A percentile compares a stretch with the other conserved stretches of the same genome.
phyloP scores from a whole-genome alignment of 2,888 invertebrate species.

The Laothoe populi region DNA sequence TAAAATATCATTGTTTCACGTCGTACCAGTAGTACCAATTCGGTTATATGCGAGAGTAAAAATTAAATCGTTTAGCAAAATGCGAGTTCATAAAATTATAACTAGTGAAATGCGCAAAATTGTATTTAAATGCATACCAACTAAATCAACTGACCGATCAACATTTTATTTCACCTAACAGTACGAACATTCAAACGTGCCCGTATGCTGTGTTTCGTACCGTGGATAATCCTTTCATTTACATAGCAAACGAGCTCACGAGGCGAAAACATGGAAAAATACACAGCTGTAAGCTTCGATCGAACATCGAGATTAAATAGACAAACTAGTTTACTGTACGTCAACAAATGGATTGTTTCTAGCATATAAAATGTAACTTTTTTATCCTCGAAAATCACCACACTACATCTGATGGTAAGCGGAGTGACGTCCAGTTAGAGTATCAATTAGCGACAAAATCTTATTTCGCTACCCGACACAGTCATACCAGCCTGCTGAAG shows the following conservation, averaged over 20 bases:
- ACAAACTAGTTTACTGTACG: constrained; percentile 4
- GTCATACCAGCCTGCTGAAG: no score
- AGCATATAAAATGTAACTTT: background rate
- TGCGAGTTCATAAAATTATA: no score
- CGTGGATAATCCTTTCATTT: constrained; percentile 14
- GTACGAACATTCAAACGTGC: background rate
- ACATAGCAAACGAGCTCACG: constrained; percentile 12
- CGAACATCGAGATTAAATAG: background rate
- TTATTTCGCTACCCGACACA: no score
- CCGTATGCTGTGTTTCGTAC: background rate
- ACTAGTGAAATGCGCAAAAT: no score
- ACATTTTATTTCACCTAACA: background rate
- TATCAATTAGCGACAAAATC: no score
- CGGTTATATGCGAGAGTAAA: no score
- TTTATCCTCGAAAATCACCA: no score
- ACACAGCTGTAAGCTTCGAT: background rate
- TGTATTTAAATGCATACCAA: no score
- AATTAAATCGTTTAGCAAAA: no score
- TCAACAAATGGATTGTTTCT: background rate
- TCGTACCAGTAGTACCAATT: no score
- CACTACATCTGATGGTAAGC: no score
- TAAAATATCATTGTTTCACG: background rate
- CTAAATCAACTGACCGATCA: background rate
- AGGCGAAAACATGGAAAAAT: background rate
- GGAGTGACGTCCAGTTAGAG: no score